These are phyloP conservation scores for Epinephelus fuscoguttatus DNA, from an alignment of 2,113 vertebrate species.

Conservation along the genomic window DNA sequence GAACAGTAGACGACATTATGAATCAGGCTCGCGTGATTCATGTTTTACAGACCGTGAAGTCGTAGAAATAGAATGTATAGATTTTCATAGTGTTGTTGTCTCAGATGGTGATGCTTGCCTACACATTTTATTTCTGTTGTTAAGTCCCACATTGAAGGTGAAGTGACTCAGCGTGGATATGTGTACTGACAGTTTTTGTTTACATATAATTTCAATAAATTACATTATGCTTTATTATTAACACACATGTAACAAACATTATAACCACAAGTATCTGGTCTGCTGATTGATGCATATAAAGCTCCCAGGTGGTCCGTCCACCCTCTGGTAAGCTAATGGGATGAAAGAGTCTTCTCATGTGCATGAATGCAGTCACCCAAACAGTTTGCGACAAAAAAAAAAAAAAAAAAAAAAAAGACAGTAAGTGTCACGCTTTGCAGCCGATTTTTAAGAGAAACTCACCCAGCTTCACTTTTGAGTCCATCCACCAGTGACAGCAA, in stretches of 20 bases:
- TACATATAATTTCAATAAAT: constrained; percentile 80
- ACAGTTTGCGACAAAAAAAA: constrained; percentile 29
- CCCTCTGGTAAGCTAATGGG: constrained; percentile 50
- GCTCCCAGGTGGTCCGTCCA: constrained; percentile 52
- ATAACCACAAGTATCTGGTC: constrained; percentile 87
- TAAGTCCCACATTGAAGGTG: constrained; percentile 61
- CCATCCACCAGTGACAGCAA: constrained; percentile 51
- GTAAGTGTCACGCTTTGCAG: constrained; percentile 23
- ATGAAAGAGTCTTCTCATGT: constrained; percentile 32
- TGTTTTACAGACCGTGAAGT: constrained; percentile 35
- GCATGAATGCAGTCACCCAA: constrained; percentile 33
- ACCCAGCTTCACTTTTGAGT: constrained; percentile 26
- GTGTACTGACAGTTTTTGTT: constrained; percentile 66
- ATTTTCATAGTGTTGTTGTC: constrained; percentile 13
- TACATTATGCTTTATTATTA: constrained; percentile 79
- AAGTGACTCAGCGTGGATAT: constrained; percentile 66
- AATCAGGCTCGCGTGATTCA: constrained; percentile 39
- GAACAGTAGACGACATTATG: constrained; percentile 65
- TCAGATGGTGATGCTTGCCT: constrained; percentile 29
- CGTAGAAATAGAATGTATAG: constrained; percentile 62
- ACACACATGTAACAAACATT: constrained; percentile 81
- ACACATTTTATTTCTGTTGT: constrained; percentile 62
- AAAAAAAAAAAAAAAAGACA: constrained; percentile 13
- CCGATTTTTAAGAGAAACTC: constrained; percentile 19
- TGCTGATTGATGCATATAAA: constrained; percentile 79